These are phyloP conservation scores for Drosophila rufa DNA, from an alignment of 1,140 invertebrate genomes.

Conservation along the genomic window DNA sequence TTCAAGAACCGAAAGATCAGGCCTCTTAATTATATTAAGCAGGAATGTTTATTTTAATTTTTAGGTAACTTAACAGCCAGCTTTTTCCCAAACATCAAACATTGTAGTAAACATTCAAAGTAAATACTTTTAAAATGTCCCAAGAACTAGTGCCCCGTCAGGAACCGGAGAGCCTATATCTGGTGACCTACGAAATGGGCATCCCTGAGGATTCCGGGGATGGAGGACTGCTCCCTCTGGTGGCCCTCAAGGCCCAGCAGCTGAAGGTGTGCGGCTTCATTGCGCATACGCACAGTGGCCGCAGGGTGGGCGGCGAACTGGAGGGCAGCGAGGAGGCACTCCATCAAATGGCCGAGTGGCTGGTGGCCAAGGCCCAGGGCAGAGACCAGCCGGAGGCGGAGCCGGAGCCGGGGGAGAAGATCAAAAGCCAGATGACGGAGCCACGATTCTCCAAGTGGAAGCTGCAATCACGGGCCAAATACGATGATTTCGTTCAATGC, in stretches of 20 bases:
- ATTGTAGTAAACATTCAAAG: background rate
- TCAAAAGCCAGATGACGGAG: conserved; percentile 19
- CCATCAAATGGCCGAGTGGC: conserved; percentile 50
- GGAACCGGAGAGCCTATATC: conserved; percentile 19
- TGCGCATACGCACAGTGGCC: conserved; percentile 50
- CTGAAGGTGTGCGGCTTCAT: conserved; percentile 59
- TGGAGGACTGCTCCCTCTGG: conserved; percentile 11
- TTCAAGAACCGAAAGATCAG: too few relatives aligned
- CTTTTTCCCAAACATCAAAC: background rate
- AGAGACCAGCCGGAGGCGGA: background rate
- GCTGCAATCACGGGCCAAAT: conserved; percentile 42
- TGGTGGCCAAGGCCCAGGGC: conserved; percentile 19
- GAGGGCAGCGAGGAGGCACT: conserved; percentile 35
- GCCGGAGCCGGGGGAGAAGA: background rate
- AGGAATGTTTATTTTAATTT: background rate
- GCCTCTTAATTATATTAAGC: too few relatives aligned
- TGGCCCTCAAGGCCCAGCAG: conserved; percentile 36
- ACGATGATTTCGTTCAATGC: conserved; percentile 63
- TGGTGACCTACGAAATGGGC: conserved; percentile 36
- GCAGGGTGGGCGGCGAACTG: conserved; percentile 48
- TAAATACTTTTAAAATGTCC: conserved; percentile 21
- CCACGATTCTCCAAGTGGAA: conserved; percentile 33
- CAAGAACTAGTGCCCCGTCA: conserved; percentile 1
- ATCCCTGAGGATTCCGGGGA: conserved; percentile 4
- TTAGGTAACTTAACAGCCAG: background rate